Conservation (phyloP, 2,797 vertebrate genomes). For the Sorex maritimensis region DNA sequence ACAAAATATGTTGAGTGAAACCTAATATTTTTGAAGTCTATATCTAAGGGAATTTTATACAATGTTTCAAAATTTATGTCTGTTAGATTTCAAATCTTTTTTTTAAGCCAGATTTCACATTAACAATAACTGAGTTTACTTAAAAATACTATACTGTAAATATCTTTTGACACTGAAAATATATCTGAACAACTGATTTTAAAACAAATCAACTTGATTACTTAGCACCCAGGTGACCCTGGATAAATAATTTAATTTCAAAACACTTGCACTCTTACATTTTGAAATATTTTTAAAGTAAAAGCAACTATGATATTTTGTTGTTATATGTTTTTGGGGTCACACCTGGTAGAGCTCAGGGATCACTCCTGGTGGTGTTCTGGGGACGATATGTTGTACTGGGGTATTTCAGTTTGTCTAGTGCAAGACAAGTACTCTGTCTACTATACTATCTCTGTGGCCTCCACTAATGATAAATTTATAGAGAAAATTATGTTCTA, state of each 20-base stretch:
- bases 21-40: constrained; percentile 69
- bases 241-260: neutral
- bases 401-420: too few relatives aligned
- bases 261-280: neutral
- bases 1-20: constrained; percentile 72
- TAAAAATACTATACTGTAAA: constrained; percentile 42
- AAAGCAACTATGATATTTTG: neutral
- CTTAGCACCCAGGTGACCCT: neutral
- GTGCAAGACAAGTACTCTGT: too few relatives aligned
- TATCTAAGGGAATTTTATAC: constrained; percentile 54
- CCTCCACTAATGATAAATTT: neutral
- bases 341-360: too few relatives aligned
- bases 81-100: constrained; percentile 60
- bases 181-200: neutral
- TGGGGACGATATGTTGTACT: too few relatives aligned
- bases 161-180: constrained; percentile 37
- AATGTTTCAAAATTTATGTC: constrained; percentile 55
- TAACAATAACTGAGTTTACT: constrained; percentile 54
- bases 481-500: neutral
- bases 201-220: neutral
- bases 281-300: constrained; percentile 38
- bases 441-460: too few relatives aligned
- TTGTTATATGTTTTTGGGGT: too few relatives aligned
- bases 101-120: constrained; percentile 39
- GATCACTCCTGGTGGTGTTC: too few relatives aligned